Conservation (phyloP, 2,113 vertebrate species). For the Hippocampus comes region DNA sequence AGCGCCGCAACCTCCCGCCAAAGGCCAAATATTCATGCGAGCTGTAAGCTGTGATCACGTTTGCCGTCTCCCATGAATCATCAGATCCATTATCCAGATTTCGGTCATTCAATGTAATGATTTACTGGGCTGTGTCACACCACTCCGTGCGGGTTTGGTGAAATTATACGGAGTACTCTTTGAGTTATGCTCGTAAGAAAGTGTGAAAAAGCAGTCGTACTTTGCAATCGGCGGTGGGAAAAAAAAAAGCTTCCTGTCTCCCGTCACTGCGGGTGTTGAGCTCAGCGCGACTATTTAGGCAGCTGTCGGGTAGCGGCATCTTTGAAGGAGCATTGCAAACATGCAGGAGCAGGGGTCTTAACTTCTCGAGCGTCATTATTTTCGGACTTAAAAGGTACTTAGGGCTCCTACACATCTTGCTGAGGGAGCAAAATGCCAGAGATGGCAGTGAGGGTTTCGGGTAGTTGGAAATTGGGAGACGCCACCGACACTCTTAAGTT, state of each 20-base stretch:
- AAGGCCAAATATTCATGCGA: no score
- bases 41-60: no score
- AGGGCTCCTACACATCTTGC: slow-evolving; percentile 25
- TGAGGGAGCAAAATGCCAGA: slow-evolving; percentile 35
- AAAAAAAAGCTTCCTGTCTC: slow-evolving; percentile 43
- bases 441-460: slow-evolving; percentile 37
- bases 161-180: background rate
- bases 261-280: slow-evolving; percentile 69
- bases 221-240: slow-evolving; percentile 3
- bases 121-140: no score
- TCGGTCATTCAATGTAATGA: no score
- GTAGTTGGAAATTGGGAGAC: slow-evolving; percentile 30
- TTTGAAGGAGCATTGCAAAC: slow-evolving; percentile 67
- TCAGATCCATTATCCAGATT: no score
- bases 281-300: slow-evolving; percentile 64
- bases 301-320: slow-evolving; percentile 66
- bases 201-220: background rate
- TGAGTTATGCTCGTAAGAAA: background rate
- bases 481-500: slow-evolving; percentile 36
- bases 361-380: slow-evolving; percentile 44
- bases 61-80: no score
- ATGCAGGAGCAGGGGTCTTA: slow-evolving; percentile 43
- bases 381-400: slow-evolving; percentile 47
- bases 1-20: no score
- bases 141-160: no score